phyloP scores from a whole-genome alignment of 2,797 vertebrate genomes.

The Ctenosaura bakeri region DNA sequence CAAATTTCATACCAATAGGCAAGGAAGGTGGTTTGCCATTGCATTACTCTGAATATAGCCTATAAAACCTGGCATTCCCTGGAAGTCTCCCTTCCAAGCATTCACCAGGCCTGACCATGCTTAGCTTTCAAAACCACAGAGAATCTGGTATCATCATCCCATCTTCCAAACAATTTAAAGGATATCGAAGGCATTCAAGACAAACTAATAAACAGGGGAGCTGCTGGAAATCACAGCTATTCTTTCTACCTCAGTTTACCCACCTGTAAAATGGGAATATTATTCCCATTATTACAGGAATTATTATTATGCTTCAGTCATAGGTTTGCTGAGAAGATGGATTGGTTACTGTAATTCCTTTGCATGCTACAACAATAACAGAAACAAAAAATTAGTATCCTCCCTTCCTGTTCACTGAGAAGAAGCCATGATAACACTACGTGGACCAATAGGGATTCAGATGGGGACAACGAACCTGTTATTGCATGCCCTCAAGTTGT shows the following conservation, averaged over 20 bases:
- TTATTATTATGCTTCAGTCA: no score
- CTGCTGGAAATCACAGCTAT: background rate
- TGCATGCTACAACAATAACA: background rate
- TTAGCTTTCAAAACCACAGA: no score
- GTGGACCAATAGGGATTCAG: background rate
- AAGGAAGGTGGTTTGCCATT: no score
- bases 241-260: background rate
- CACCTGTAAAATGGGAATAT: background rate
- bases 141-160: no score
- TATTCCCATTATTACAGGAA: no score
- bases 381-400: background rate
- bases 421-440: background rate
- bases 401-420: constrained; percentile 3
- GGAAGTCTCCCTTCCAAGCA: no score
- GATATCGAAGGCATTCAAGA: background rate
- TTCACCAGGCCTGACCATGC: no score
- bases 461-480: background rate
- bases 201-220: background rate
- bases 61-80: no score
- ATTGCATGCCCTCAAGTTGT: no score
- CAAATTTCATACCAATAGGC: no score
- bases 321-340: background rate
- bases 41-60: no score
- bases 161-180: constrained; percentile 2
- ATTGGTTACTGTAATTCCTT: background rate